Conservation (phyloP, 2,113 vertebrate species). For the Protobothrops mucrosquamatus region DNA sequence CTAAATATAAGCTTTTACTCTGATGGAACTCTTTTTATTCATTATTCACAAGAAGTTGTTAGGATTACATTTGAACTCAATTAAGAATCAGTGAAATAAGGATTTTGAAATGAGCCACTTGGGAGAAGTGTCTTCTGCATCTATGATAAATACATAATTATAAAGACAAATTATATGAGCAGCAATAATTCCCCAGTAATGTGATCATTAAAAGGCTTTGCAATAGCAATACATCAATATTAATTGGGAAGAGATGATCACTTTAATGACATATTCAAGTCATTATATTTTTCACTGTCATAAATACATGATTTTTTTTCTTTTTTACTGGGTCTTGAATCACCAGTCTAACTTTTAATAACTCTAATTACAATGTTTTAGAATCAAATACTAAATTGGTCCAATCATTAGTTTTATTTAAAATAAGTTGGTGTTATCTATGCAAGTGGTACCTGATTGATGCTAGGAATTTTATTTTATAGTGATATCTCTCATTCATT, state of each 20-base stretch:
- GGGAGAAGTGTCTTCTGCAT: slow-evolving; percentile 70
- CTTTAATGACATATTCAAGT: slow-evolving; percentile 73
- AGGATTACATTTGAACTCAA: slow-evolving; percentile 64
- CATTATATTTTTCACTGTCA: slow-evolving; percentile 77
- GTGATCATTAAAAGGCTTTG: slow-evolving; percentile 82
- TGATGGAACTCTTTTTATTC: slow-evolving; percentile 60
- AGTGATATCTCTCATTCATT: background rate
- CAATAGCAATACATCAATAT: slow-evolving; percentile 84
- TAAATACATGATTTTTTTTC: slow-evolving; percentile 55
- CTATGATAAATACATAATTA: slow-evolving; percentile 89
- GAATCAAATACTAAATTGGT: background rate
- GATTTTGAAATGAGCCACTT: slow-evolving; percentile 69
- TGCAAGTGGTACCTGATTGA: background rate
- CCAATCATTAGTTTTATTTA: background rate
- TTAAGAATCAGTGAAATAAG: slow-evolving; percentile 68
- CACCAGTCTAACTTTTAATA: background rate
- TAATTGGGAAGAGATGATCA: slow-evolving; percentile 91
- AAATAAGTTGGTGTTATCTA: background rate
- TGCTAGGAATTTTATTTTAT: background rate
- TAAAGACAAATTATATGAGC: slow-evolving; percentile 86
- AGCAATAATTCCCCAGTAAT: slow-evolving; percentile 85
- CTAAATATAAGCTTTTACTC: slow-evolving; percentile 56
- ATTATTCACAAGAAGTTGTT: slow-evolving; percentile 42
- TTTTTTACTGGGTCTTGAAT: slow-evolving; percentile 37
- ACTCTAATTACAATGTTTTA: background rate